Percentiles rank a stretch among this genome's conserved stretches.
These are phyloP conservation scores for Drosophila sturtevanti DNA, from an alignment of 1,140 invertebrate species.

Conservation along the genomic window DNA sequence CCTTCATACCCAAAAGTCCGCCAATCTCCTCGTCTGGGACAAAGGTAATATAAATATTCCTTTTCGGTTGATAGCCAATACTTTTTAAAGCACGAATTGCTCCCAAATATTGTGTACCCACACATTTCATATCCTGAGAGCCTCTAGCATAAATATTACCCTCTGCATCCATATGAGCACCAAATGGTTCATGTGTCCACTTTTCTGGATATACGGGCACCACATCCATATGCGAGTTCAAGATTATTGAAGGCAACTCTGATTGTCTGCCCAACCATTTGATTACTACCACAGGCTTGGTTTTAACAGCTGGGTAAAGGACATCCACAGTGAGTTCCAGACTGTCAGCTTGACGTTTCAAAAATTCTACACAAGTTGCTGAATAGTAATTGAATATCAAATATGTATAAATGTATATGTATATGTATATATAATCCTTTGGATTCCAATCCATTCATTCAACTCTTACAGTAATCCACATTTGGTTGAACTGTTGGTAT, in stretches of 20 bases:
- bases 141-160: slow-evolving; percentile 92
- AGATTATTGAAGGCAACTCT: slow-evolving; percentile 86
- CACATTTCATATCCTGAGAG: slow-evolving; percentile 86
- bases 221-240: slow-evolving; percentile 95
- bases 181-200: slow-evolving; percentile 88
- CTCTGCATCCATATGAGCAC: slow-evolving; percentile 88
- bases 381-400: slow-evolving; percentile 83
- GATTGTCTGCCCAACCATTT: slow-evolving; percentile 89
- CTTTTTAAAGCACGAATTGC: slow-evolving; percentile 87
- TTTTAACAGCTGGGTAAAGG: slow-evolving; percentile 78
- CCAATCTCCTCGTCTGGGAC: slow-evolving; percentile 97
- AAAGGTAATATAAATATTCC: slow-evolving; percentile 91
- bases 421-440: background rate
- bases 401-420: too few relatives aligned
- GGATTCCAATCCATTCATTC: background rate
- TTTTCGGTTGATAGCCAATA: slow-evolving; percentile 84
- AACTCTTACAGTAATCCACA: slow-evolving; percentile 86
- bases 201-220: slow-evolving; percentile 90
- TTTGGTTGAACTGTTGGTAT: slow-evolving; percentile 93
- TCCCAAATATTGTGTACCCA: slow-evolving; percentile 85
- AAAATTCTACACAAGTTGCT: slow-evolving; percentile 85
- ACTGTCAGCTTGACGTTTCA: slow-evolving; percentile 86
- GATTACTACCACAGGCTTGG: slow-evolving; percentile 89
- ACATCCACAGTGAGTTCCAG: slow-evolving; percentile 85
- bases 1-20: slow-evolving; percentile 91